Conservation (phyloP, 2,113 vertebrate genomes). For the Serinus canaria region DNA sequence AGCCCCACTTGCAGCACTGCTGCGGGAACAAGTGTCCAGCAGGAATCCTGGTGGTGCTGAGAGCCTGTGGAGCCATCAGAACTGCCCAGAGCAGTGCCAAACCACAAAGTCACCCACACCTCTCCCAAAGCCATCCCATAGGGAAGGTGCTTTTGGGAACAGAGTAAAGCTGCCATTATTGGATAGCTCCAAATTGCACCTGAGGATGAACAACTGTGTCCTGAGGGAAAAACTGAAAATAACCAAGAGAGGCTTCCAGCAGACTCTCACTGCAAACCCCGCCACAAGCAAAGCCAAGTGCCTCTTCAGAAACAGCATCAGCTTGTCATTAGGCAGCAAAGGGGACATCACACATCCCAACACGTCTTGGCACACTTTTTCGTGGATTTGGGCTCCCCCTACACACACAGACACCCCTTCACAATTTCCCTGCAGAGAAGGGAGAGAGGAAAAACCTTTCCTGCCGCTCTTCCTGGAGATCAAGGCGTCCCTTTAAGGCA, state of each 20-base stretch:
- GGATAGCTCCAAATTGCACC: not conserved
- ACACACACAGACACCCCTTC: not conserved
- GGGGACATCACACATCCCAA: not conserved
- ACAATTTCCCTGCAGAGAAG: not conserved
- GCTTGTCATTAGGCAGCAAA: not conserved
- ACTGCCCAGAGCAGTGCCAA: not conserved
- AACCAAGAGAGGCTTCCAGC: not conserved
- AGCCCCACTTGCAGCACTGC: not conserved
- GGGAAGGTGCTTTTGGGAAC: not conserved
- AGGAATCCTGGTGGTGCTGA: not conserved
- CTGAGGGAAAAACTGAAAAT: not conserved
- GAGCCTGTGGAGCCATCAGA: not conserved
- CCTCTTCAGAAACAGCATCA: not conserved
- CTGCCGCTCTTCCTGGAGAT: not conserved
- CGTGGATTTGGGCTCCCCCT: fast-evolving
- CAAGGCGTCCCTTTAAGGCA: not conserved
- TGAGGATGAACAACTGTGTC: not conserved
- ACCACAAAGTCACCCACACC: not conserved
- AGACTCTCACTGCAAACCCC: not conserved
- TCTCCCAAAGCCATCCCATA: not conserved
- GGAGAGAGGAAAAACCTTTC: not conserved
- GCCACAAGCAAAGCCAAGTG: not conserved
- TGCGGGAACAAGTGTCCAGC: not conserved
- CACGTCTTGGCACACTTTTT: fast-evolving
- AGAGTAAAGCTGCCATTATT: not conserved